Evolutionary conservation across 2,797 vertebrate genomes (phyloP), one percentile per base, ranked within the genome.

Genomic region (Corythornis leucogaster): DNA sequence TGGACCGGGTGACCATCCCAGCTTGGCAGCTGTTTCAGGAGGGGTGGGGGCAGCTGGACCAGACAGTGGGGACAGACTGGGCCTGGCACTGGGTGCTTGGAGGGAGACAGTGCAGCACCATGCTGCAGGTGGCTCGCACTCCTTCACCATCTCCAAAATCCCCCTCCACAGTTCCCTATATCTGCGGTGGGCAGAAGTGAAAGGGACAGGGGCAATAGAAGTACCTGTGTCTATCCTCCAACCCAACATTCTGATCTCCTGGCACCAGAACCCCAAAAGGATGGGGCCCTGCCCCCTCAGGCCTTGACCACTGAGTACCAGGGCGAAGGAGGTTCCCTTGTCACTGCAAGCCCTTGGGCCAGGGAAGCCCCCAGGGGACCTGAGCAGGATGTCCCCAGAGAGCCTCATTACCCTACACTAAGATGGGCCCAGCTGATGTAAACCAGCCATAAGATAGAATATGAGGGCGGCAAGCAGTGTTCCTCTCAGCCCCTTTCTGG

Each of bases 181-280:
- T 26, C 35, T 62, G 40, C 64, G 26, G 42, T 31, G n/a, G 61
- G 35, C 42, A 45, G 57, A 42, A 70, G 9, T 5, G 20, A 76
- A 80, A 76, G 38, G 25, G 13, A 12, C 9, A 11, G 11, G 15
- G 43, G 25, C 16, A 35, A 19, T 30, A 66, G 54, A 78, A 82
- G 28, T 10, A 70, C 6, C 5, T 2, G 1, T 38, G 24, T 2
- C 4, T 1, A 2, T 43, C 31, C 61, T 88, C 46, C 14, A 4
- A 12, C 12, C 12, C 30, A 45, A 21, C 21, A 71, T 30, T 19
- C 42, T 2, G 12, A 58, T 22, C 25, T 85, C 14, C 25, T 40
- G 10, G 40, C 66, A 76, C 33, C 6, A 3, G 7, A 28, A 70
- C 12, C 26, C 57, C 11, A 31, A 33, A 77, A 0, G 1, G 20